A percentile compares a stretch with the other conserved stretches of the same genome.
phyloP scores from a whole-genome alignment of 2,888 invertebrate genomes.

The Diadromus collaris region DNA sequence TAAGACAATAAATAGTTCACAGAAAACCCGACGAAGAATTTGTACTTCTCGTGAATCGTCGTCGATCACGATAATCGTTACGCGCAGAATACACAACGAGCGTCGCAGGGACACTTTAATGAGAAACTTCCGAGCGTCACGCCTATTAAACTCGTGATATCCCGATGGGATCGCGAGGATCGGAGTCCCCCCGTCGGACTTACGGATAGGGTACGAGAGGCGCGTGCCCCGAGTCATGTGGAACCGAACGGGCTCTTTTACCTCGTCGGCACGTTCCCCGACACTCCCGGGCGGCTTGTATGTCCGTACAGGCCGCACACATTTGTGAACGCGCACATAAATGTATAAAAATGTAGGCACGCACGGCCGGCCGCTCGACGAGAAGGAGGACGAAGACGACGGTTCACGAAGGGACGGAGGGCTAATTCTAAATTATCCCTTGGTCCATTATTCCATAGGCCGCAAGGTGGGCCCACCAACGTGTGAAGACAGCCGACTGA shows the following conservation, averaged over 20 bases:
- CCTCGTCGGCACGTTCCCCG: conserved; percentile 39
- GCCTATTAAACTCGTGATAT: conserved; percentile 63
- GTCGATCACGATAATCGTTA: conserved; percentile 27
- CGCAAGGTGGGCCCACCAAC: conserved; percentile 74
- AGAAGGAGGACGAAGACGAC: conserved; percentile 29
- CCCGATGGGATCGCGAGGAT: conserved; percentile 47
- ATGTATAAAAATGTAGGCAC: conserved; percentile 54
- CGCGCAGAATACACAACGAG: conserved; percentile 22
- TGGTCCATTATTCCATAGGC: conserved; percentile 60
- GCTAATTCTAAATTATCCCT: conserved; percentile 65
- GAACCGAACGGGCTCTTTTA: conserved; percentile 44
- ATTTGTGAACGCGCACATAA: conserved; percentile 39
- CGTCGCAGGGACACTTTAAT: conserved; percentile 44
- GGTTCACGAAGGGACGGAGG: conserved; percentile 58
- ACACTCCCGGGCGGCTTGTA: conserved; percentile 20
- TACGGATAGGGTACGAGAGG: conserved; percentile 37
- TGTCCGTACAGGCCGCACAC: not conserved
- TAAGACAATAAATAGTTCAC: not conserved
- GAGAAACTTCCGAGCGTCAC: conserved; percentile 57
- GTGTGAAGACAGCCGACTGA: conserved; percentile 74
- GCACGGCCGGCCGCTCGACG: conserved; percentile 9
- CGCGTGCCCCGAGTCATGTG: conserved; percentile 59
- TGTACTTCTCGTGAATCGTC: not conserved
- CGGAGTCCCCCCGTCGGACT: conserved; percentile 26
- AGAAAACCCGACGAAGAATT: not conserved